Evolutionary conservation across 2,888 invertebrate species (phyloP).

Genomic region (Esperia sulphurella): DNA sequence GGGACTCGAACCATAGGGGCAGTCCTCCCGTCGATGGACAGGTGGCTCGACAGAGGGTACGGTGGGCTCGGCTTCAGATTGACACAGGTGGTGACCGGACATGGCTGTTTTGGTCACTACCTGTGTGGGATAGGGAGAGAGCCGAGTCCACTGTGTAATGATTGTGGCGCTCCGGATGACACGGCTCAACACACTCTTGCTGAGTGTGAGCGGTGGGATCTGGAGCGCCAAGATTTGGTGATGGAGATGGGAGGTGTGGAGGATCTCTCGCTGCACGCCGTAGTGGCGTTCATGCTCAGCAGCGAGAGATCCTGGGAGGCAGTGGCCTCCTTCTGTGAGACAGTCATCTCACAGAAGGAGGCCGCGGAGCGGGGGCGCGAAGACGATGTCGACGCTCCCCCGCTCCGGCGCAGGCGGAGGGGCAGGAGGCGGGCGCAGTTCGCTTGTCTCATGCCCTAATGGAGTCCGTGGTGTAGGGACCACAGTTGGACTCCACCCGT

Average conservation of each 20-base stretch:
- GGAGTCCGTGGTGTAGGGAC: no score
- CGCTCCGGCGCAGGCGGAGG: not conserved
- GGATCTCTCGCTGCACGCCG: not conserved
- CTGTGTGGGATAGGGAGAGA: constrained; percentile 2
- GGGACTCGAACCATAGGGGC: not conserved
- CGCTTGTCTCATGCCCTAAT: not conserved
- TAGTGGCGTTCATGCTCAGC: not conserved
- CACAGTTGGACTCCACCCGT: no score
- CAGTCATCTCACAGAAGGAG: constrained; percentile 9
- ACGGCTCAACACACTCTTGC: constrained; percentile 5
- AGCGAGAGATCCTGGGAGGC: not conserved
- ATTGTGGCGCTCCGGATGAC: not conserved
- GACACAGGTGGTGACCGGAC: no score
- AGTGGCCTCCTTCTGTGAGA: constrained; percentile 10
- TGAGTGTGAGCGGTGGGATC: not conserved
- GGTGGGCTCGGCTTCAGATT: not conserved
- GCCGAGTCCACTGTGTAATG: not conserved
- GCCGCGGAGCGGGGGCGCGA: constrained; percentile 1
- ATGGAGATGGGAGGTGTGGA: not conserved
- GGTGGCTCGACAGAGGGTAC: no score
- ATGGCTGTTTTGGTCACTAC: not conserved
- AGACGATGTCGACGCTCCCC: not conserved
- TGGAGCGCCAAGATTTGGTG: not conserved
- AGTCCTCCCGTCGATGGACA: no score
- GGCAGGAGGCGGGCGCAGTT: not conserved